These are phyloP conservation scores for Pagetopsis macropterus DNA, from an alignment of 2,797 vertebrate genomes.

Conservation along the genomic window DNA sequence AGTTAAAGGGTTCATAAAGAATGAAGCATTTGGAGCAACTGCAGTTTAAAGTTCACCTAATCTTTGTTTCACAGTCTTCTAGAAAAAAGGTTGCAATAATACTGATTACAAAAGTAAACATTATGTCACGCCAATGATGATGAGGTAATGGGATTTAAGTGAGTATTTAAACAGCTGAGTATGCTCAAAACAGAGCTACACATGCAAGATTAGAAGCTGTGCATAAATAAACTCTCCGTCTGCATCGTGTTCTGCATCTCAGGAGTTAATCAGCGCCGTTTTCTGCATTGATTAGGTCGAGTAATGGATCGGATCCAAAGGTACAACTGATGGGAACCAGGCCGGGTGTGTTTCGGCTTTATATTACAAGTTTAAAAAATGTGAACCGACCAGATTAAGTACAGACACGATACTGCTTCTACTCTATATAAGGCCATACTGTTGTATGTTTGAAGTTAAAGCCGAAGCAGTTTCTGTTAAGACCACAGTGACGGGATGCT, in stretches of 20 bases:
- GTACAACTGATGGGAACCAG: slow-evolving; percentile 1
- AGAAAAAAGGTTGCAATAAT: not conserved
- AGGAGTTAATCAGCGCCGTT: slow-evolving; percentile 6
- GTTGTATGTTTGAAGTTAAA: not conserved
- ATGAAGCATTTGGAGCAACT: not conserved
- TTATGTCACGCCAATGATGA: slow-evolving; percentile 5
- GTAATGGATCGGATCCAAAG: slow-evolving; percentile 13
- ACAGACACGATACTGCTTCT: not conserved
- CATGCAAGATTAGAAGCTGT: slow-evolving; percentile 3
- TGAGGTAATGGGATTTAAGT: slow-evolving; percentile 11
- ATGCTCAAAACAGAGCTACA: not conserved
- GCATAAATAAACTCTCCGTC: no score
- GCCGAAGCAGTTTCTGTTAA: not conserved
- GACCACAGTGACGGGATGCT: slow-evolving; percentile 16
- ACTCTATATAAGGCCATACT: not conserved
- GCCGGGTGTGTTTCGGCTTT: not conserved
- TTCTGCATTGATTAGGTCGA: not conserved
- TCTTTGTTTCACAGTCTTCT: slow-evolving; percentile 20
- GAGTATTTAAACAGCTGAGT: not conserved
- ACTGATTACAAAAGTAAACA: slow-evolving; percentile 29
- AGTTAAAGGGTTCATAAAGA: not conserved
- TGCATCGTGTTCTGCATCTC: slow-evolving; percentile 7
- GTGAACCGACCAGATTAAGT: not conserved
- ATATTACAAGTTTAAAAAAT: not conserved
- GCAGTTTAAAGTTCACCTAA: not conserved